Evolutionary conservation across 2,113 vertebrate genomes (phyloP).

Genomic region (Rhinolophus ferrumequinum): DNA sequence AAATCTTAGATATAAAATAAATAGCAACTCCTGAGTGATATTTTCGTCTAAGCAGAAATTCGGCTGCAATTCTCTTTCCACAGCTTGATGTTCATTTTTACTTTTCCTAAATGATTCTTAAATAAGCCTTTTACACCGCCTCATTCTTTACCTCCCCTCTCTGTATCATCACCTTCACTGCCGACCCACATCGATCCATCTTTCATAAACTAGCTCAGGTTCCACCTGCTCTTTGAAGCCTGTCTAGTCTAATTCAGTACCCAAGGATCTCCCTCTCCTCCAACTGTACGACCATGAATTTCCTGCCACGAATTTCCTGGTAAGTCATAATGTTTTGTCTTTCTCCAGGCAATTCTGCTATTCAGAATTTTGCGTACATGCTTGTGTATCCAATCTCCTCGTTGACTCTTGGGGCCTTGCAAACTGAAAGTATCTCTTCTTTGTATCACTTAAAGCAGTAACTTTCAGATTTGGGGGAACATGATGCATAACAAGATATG

Average conservation of each 20-base stretch:
- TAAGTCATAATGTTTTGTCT: background rate
- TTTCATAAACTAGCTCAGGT: background rate
- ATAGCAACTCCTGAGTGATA: background rate
- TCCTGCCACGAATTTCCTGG: background rate
- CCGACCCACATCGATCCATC: background rate
- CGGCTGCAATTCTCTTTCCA: background rate
- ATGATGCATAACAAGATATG: background rate
- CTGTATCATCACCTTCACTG: background rate
- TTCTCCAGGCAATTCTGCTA: background rate
- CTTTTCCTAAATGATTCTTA: background rate
- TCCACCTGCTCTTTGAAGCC: background rate
- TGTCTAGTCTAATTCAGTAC: background rate
- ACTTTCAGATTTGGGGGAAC: background rate
- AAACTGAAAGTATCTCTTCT: background rate
- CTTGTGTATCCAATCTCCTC: background rate
- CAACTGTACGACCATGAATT: background rate
- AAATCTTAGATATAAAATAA: constrained; percentile 43
- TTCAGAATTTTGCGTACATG: background rate
- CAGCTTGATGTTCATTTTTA: background rate
- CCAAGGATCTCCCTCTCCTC: background rate
- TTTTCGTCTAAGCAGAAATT: constrained; percentile 24
- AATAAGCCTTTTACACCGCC: background rate
- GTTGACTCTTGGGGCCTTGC: background rate
- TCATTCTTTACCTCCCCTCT: background rate
- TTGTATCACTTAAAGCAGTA: background rate